Base-by-base conservation (phyloP, 2,113 vertebrate genomes). In the Rousettus leschenaultii region DNA sequence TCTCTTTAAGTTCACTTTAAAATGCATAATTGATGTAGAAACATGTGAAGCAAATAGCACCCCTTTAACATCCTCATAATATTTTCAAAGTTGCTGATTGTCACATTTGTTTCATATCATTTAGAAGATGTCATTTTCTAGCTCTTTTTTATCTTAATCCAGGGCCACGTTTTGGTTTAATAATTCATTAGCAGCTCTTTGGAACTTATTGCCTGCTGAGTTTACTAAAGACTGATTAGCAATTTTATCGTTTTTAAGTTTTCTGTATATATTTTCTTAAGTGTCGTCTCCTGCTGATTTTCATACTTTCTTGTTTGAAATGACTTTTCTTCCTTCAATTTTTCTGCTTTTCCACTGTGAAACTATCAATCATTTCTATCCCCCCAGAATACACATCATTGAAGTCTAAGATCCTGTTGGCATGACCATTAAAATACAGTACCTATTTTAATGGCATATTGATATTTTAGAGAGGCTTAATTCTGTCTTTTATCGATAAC, bases 101-200 rank as follows among this genome's bases (percentile, higher is more conserved):
- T 95, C 95, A 97, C 65, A 96, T 96, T 98, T 98, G 97, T 97
- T 98, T 98, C 97, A 95, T 80, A 97, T 97, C 74, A 68, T 95
- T 96, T 96, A 97, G 96, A 83, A 96, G 48, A 86, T 97, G 90
- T 77, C 73, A 97, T 97, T 96, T 96, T 96, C 40, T 71, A 59
- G 18, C 55, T 92, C 85, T 33, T 94, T 61, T 98, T 98, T 92
- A 97, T 96, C 63, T 96, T 78, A 97, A 97, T 97, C 91, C 24
- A 80, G 65, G 86, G 57, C 74, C 89, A 97, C 2, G 38, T 95
- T 96, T 97, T 43, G 91, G 53, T 98, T 98, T 98, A 98, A 97
- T 98, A 98, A 98, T 97, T 98, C 96, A 98, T 98, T 97, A 97
- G 78, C 89, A 97, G 88, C 65, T 97, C 93, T 96, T 96, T 97